Evolutionary conservation across 2,113 vertebrate genomes (phyloP).

Genomic region (Cinclus mexicanus): DNA sequence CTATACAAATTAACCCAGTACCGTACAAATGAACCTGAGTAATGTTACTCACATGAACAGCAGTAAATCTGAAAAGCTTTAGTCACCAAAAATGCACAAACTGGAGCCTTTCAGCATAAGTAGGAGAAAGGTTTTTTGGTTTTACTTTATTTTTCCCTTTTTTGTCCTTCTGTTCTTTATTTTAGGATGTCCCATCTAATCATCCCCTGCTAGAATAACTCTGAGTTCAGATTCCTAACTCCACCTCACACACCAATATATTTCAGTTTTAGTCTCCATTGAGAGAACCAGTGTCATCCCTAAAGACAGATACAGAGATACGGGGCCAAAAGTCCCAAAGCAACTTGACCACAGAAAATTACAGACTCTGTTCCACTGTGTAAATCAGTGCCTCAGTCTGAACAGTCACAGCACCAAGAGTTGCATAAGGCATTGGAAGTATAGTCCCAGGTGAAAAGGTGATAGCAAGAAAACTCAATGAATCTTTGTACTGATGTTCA

Average conservation of each 20-base stretch:
- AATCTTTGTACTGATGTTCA: neutral
- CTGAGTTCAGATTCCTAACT: neutral
- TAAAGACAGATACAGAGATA: neutral
- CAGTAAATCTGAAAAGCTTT: neutral
- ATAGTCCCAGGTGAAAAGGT: neutral
- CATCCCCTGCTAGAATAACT: neutral
- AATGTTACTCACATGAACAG: neutral
- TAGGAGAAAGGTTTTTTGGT: fast-evolving
- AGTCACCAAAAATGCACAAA: neutral
- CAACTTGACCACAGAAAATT: neutral
- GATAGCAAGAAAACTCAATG: neutral
- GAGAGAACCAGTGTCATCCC: neutral
- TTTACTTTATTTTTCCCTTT: neutral
- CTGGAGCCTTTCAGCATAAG: neutral
- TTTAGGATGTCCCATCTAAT: neutral
- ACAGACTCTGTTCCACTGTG: neutral
- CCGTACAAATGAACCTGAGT: neutral
- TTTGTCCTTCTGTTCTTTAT: neutral
- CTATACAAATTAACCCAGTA: neutral
- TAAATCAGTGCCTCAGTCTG: neutral
- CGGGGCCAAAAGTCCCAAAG: neutral
- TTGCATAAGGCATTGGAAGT: neutral
- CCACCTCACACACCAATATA: neutral
- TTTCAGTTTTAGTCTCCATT: neutral
- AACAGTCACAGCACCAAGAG: neutral